Percentiles rank a stretch among this genome's conserved stretches.
These are phyloP conservation scores for Cyphomyrus plagiostoma DNA, from an alignment of 2,113 vertebrate species.

Conservation along the genomic window DNA sequence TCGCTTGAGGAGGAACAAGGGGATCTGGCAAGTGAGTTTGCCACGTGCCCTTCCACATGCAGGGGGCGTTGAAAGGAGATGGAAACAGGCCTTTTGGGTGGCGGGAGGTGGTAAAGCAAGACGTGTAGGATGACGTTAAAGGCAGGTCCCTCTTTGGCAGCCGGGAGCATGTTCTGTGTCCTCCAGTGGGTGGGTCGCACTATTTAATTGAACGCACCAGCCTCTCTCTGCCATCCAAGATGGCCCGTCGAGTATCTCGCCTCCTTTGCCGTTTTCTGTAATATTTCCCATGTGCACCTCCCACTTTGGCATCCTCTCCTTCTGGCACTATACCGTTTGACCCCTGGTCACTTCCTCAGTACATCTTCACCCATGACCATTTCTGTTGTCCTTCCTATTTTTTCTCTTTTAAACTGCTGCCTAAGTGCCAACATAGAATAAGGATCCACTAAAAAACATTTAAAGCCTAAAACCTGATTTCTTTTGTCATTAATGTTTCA, in stretches of 20 bases:
- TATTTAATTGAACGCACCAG: background rate
- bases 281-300: background rate
- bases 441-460: background rate
- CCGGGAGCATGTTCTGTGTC: background rate
- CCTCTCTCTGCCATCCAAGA: background rate
- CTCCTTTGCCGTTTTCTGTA: background rate
- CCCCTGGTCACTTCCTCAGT: background rate
- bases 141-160: background rate
- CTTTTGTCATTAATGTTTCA: background rate
- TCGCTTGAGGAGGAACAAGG: conserved; percentile 12
- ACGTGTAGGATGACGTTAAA: background rate
- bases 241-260: background rate
- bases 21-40: background rate
- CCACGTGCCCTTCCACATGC: background rate
- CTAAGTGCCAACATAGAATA: background rate
- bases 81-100: background rate
- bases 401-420: background rate
- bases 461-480: background rate
- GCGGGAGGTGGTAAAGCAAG: background rate
- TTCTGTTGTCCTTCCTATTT: background rate
- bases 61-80: background rate
- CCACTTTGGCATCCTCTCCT: background rate
- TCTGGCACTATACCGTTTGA: background rate
- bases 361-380: background rate
- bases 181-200: background rate